phyloP scores from a whole-genome alignment of 2,888 invertebrate genomes.

The Ommatoiulus sabulosus region DNA sequence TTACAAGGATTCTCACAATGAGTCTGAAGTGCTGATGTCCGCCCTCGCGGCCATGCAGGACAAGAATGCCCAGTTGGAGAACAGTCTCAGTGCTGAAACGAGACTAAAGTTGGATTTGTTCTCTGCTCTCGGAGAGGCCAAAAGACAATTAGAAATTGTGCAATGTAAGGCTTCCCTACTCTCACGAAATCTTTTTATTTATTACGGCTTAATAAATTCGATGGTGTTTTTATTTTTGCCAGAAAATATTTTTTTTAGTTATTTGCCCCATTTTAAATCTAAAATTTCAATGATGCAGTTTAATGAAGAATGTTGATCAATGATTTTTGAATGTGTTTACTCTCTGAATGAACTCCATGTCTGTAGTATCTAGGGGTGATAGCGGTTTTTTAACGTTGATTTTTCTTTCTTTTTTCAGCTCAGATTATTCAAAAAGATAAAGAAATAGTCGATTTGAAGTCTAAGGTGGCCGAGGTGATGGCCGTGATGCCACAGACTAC shows the following conservation, averaged over 20 bases:
- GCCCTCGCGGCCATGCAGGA: slow-evolving; percentile 87
- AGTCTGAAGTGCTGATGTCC: slow-evolving; percentile 81
- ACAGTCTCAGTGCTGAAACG: slow-evolving; percentile 95
- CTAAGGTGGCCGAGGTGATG: slow-evolving; percentile 90
- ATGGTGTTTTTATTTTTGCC: too few relatives aligned
- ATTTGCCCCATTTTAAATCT: too few relatives aligned
- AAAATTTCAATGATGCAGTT: too few relatives aligned
- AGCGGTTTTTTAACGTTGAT: slow-evolving; percentile 3
- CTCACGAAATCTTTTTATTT: too few relatives aligned
- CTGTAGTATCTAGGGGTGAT: too few relatives aligned
- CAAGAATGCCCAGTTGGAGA: slow-evolving; percentile 91
- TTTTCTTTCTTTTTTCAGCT: slow-evolving; percentile 46
- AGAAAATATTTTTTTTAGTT: too few relatives aligned
- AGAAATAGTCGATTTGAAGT: slow-evolving; percentile 90
- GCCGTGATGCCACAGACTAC: slow-evolving; percentile 81
- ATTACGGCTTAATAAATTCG: too few relatives aligned
- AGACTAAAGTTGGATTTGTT: slow-evolving; percentile 97
- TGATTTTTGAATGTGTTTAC: too few relatives aligned
- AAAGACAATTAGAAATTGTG: slow-evolving; percentile 86
- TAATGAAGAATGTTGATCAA: too few relatives aligned
- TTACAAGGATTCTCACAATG: slow-evolving; percentile 75
- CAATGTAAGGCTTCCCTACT: slow-evolving; percentile 75
- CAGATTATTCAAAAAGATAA: slow-evolving; percentile 78
- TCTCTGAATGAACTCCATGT: too few relatives aligned
- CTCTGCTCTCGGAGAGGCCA: slow-evolving; percentile 95